Percentiles rank a stretch among this genome's conserved stretches.
Conservation (phyloP, 2,113 vertebrate species). For the Rhinoderma darwinii region DNA sequence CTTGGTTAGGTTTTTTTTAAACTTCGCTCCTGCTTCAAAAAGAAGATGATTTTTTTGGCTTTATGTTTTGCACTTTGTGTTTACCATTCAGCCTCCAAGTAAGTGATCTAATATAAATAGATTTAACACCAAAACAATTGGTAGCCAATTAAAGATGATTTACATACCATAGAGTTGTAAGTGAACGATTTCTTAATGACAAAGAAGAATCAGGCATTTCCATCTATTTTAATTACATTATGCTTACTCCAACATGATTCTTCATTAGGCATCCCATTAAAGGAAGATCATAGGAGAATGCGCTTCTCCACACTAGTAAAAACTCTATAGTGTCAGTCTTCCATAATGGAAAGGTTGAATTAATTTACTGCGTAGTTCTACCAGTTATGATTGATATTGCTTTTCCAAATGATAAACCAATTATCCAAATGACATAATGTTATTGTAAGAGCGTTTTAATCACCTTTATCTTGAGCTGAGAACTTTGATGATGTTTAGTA, state of each 20-base stretch:
- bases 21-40: too few species aligned
- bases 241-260: constrained; percentile 78
- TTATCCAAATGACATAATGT: constrained; percentile 98
- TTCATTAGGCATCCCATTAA: constrained; percentile 83
- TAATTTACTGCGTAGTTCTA: constrained; percentile 93
- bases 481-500: constrained; percentile 95
- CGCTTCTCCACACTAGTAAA: constrained; percentile 81
- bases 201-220: constrained; percentile 75
- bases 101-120: constrained; percentile 63
- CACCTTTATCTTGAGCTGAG: constrained; percentile 95
- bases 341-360: constrained; percentile 86
- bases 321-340: constrained; percentile 89
- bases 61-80: background rate
- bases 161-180: constrained; percentile 67
- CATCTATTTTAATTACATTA: constrained; percentile 78
- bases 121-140: constrained; percentile 54
- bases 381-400: constrained; percentile 97
- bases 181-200: constrained; percentile 71
- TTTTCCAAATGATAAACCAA: constrained; percentile 98
- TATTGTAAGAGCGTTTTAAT: constrained; percentile 99
- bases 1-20: too few species aligned
- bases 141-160: constrained; percentile 77
- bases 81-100: background rate
- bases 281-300: constrained; percentile 78
- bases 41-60: too few species aligned